Evolutionary conservation across 2,888 invertebrate species (phyloP).

Genomic region (Leptinotarsa haldemani): DNA sequence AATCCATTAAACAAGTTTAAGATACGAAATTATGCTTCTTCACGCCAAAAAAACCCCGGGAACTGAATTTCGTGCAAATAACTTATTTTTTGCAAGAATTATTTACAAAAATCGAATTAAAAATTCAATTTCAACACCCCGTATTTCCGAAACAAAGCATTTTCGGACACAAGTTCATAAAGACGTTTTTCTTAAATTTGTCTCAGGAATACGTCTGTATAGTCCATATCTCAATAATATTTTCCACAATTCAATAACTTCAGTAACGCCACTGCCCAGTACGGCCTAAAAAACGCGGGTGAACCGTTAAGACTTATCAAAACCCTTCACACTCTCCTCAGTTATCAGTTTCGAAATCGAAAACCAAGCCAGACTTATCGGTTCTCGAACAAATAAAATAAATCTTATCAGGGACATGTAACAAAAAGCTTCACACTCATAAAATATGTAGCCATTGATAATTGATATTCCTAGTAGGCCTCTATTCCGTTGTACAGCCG

Average conservation of each 20-base stretch:
- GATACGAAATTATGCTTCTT: no score
- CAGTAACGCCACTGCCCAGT: not conserved
- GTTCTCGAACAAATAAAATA: constrained; percentile 11
- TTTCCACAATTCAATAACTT: not conserved
- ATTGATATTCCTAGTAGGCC: not conserved
- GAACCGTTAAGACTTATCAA: not conserved
- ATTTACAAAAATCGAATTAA: no score
- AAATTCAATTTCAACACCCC: no score
- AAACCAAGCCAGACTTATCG: constrained; percentile 5
- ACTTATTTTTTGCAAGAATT: no score
- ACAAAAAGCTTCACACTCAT: constrained; percentile 10
- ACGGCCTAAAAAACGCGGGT: not conserved
- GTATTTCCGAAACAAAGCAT: no score
- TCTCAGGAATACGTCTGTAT: no score
- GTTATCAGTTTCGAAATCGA: constrained; percentile 1
- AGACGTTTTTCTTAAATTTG: no score
- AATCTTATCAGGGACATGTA: constrained; percentile 18
- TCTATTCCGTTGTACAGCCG: constrained; percentile 14
- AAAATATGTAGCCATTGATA: constrained; percentile 9
- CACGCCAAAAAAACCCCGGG: no score
- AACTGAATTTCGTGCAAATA: no score
- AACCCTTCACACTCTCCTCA: constrained; percentile 1
- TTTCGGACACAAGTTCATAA: no score
- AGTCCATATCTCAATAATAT: no score
- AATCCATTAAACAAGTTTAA: no score